Evolutionary conservation across 2,797 vertebrate species (phyloP), one percentile per base, ranked within the genome.

Genomic region (Melanotaenia nigrans): DNA sequence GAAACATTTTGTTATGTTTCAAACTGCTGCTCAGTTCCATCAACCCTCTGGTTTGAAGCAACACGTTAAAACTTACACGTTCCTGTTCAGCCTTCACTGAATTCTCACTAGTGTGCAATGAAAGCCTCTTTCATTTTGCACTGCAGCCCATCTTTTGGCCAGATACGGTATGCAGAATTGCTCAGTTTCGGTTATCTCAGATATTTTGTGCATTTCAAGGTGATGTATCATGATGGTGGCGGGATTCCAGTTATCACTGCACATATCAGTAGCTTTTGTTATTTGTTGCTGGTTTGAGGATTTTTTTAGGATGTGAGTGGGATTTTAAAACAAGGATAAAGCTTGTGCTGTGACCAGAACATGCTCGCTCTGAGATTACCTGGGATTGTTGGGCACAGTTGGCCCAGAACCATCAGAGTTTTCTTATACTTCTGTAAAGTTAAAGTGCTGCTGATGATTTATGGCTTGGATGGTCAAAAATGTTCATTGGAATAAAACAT

Each of bases 1-100:
- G 42, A 51, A 60, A 67, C n/a, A 22, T 36, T 65, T 22, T 59
- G 49, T 45, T 73, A 32, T 33, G 30, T 64, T 66, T 78, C 51
- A 75, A 58, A 45, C 56, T 70, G 45, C 58, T 47, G 16, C 35
- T 8, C 55, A 65, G 16, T 45, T 62, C 36, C 33, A 36, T 32
- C 25, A 35, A 20, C 28, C 30, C 25, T 67, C 42, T 35, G 24
- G 8, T 51, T 53, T 67, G 62, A 13, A 75, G 54, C 38, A 22
- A 32, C 40, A 60, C 35, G 49, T 22, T 59, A 30, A 67, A 64
- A 77, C 69, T 60, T 45, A 36, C 61, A 69, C 68, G 9, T 22
- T 47, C 30, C 61, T 53, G 28, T 64, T 54, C 24, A 54, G 47
- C 35, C 60, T 25, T 33, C 42, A 33, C 58, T 51, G 56, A 64